These are phyloP conservation scores for Tragelaphus strepsiceros DNA, from an alignment of 2,113 vertebrate species.

Conservation along the genomic window DNA sequence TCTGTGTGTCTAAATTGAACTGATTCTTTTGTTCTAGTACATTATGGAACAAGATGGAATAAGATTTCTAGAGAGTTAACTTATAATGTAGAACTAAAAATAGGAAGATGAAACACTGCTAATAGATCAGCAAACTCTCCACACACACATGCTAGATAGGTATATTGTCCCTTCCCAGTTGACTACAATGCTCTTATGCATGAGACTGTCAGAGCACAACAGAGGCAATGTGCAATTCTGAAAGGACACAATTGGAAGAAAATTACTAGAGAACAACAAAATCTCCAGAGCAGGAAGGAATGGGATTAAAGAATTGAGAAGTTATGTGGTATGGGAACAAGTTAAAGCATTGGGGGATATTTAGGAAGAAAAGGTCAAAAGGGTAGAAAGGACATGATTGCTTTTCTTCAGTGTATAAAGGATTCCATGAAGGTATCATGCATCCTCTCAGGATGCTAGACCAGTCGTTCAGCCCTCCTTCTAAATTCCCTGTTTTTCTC, in stretches of 20 bases:
- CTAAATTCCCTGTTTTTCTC: background rate
- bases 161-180: accelerated
- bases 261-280: background rate
- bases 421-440: background rate
- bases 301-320: background rate
- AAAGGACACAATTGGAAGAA: background rate
- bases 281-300: background rate
- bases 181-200: background rate
- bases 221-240: background rate
- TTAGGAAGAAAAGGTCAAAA: background rate
- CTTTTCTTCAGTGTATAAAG: background rate
- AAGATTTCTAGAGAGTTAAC: background rate
- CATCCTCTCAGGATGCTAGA: background rate
- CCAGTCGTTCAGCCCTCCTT: background rate
- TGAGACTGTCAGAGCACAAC: background rate
- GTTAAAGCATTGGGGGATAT: background rate
- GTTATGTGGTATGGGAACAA: background rate
- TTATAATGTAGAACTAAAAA: background rate
- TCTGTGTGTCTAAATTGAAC: background rate
- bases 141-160: no score
- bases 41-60: background rate
- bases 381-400: background rate
- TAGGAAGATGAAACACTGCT: background rate
- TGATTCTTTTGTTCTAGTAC: background rate
- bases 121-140: background rate